Evolutionary conservation across 2,888 invertebrate species (phyloP), one percentile per base, ranked within the genome.

Genomic region (Octodonta nipae): DNA sequence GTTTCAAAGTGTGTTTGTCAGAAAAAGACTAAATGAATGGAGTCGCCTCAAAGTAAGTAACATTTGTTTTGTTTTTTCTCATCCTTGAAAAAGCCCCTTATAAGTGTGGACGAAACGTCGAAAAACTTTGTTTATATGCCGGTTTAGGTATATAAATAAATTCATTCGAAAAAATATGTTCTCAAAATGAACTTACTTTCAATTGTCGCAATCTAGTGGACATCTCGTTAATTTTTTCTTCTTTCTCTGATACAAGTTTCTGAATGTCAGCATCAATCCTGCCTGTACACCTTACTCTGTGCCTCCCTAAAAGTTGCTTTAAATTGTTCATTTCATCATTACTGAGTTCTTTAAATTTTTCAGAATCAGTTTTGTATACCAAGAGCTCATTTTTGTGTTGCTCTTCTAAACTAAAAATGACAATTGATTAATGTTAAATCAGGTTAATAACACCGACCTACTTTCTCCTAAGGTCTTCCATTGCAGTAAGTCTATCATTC

Each of bases 311-410:
- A 26, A 64, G 52, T 35, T 61, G 54, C 35, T 64, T 60, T 25
- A 67, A 45, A 29, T 47, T 51, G 3, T 57, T 52, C 1, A 73
- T 58, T 46, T 46, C 45, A 15, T 47, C 49, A 29, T 42, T 44
- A 5, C 41, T 41, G 5, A 47, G 37, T 13, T 47, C 45, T 20
- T 35, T 47, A 10, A 47, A 20, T 45, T 75, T 77, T 33, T 71
- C 67, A 25, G 70, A 67, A 49, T 78, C 78, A 3, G 65, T 66
- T 47, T 74, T 73, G 46, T 77, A 78, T 12, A 69, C 70, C 12
- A 68, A 67, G 13, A 77, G 63, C 58, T 77, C 78, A 39, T 67
- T 65, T 44, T 65, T 66, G 52, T 78, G 75, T 32, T 74, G 67
- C 38, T 71, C 70, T 46, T 75, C 72, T 29, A 75, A 52, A 50